Percentiles rank a stretch among this genome's conserved stretches.
Evolutionary conservation across 2,797 vertebrate species (phyloP).

Genomic region (Podargus strigoides): DNA sequence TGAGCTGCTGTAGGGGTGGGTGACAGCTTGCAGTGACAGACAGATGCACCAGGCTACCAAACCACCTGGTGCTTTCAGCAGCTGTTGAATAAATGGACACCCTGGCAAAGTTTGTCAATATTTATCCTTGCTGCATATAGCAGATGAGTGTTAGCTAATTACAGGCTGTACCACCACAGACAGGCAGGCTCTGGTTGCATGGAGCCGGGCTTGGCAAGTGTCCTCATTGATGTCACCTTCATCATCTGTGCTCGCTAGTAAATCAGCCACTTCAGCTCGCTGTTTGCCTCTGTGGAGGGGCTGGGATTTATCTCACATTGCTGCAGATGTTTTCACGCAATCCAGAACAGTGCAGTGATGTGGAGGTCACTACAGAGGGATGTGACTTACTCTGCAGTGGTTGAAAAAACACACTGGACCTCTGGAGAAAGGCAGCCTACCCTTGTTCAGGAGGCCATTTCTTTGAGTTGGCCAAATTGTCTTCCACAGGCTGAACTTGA

Average conservation of each 20-base stretch:
- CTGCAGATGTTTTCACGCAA: not conserved
- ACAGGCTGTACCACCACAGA: not conserved
- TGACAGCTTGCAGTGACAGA: not conserved
- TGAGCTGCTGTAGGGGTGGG: not conserved
- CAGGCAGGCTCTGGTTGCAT: not conserved
- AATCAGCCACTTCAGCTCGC: not conserved
- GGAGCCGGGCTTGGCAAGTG: not conserved
- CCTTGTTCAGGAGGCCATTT: not conserved
- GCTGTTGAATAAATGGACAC: not conserved
- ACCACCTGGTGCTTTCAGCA: not conserved
- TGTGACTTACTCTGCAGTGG: not conserved
- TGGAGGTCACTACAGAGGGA: not conserved
- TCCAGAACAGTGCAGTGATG: rapidly evolving
- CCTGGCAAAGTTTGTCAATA: not conserved
- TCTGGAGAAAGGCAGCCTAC: not conserved
- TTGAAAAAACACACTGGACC: not conserved
- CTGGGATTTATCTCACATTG: not conserved
- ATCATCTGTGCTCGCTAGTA: not conserved
- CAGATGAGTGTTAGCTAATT: not conserved
- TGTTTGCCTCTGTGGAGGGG: not conserved
- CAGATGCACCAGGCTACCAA: not conserved
- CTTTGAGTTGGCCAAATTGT: not conserved
- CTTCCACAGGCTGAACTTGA: not conserved
- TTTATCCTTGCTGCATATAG: not conserved
- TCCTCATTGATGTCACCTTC: not conserved